Conservation (phyloP, 2,888 invertebrate genomes). For the Tuberolachnus salignus region DNA sequence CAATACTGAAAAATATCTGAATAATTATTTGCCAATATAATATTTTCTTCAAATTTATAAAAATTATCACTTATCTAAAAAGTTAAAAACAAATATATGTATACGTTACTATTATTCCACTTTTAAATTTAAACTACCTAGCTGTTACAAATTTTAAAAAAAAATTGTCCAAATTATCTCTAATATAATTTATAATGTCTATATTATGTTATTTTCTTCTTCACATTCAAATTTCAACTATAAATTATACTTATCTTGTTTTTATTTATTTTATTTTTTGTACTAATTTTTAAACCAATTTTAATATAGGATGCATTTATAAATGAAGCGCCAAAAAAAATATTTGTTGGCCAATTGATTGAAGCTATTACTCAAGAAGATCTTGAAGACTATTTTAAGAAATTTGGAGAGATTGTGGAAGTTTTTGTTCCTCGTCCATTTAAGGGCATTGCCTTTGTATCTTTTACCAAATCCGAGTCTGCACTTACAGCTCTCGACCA, state of each 20-base stretch:
- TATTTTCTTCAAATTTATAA: too few species aligned
- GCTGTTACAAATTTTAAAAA: too few species aligned
- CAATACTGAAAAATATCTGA: too few species aligned
- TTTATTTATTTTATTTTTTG: slow-evolving; percentile 4
- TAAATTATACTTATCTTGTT: slow-evolving; percentile 2
- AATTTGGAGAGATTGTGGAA: slow-evolving; percentile 92
- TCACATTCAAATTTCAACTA: slow-evolving; percentile 4
- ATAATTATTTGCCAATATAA: too few species aligned
- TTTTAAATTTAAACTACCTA: too few species aligned
- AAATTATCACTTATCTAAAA: too few species aligned
- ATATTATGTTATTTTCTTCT: too few species aligned
- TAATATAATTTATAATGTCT: too few species aligned
- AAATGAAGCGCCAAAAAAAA: slow-evolving; percentile 73
- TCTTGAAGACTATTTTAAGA: slow-evolving; percentile 85
- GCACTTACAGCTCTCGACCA: slow-evolving; percentile 90
- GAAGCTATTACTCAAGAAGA: slow-evolving; percentile 91
- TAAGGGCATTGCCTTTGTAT: slow-evolving; percentile 90
- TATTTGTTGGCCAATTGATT: slow-evolving; percentile 93
- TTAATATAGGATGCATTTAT: slow-evolving; percentile 52
- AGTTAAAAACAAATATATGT: too few species aligned
- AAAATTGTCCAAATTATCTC: too few species aligned
- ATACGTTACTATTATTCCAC: too few species aligned
- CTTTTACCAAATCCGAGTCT: slow-evolving; percentile 89
- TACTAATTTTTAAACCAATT: neutral
- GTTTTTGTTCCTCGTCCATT: slow-evolving; percentile 96